These are phyloP conservation scores for Molossus molossus DNA, from an alignment of 2,797 vertebrate species.

Conservation along the genomic window DNA sequence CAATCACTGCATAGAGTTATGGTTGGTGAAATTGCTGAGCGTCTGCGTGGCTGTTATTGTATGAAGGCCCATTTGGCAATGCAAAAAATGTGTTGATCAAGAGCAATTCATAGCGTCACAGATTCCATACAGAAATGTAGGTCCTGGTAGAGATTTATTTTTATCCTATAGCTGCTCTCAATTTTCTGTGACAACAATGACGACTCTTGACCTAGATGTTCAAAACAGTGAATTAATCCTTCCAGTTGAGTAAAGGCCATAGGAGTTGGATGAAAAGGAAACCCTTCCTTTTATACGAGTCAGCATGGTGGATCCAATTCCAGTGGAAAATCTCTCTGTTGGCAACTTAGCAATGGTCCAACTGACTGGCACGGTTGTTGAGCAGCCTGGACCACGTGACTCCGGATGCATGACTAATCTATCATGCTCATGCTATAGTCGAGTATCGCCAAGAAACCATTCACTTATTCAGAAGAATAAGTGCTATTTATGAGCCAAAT, in stretches of 20 bases:
- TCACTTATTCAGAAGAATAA: slow-evolving; percentile 45
- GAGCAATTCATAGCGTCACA: slow-evolving; percentile 53
- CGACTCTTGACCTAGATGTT: slow-evolving; percentile 66
- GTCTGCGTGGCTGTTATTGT: slow-evolving; percentile 21
- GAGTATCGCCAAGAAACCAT: neutral
- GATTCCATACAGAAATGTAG: slow-evolving; percentile 57
- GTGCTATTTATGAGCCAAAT: slow-evolving; percentile 13
- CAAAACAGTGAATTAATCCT: slow-evolving; percentile 50
- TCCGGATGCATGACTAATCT: neutral
- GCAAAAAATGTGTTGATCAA: slow-evolving; percentile 70
- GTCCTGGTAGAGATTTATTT: slow-evolving; percentile 62
- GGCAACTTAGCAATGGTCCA: neutral
- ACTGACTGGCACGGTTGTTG: neutral
- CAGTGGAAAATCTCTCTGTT: slow-evolving; percentile 32
- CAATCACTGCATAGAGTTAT: slow-evolving; percentile 34
- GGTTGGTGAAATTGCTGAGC: slow-evolving; percentile 59
- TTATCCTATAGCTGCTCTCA: slow-evolving; percentile 45
- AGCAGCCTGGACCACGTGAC: neutral
- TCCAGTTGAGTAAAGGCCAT: slow-evolving; percentile 34
- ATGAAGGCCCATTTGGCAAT: slow-evolving; percentile 61
- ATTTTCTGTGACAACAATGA: slow-evolving; percentile 45
- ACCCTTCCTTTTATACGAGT: slow-evolving; percentile 6
- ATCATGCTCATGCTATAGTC: neutral
- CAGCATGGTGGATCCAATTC: neutral
- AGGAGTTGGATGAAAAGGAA: neutral